Evolutionary conservation across 2,888 invertebrate species (phyloP), one percentile per base, ranked within the genome.

Genomic region (Slavum lentiscoides): DNA sequence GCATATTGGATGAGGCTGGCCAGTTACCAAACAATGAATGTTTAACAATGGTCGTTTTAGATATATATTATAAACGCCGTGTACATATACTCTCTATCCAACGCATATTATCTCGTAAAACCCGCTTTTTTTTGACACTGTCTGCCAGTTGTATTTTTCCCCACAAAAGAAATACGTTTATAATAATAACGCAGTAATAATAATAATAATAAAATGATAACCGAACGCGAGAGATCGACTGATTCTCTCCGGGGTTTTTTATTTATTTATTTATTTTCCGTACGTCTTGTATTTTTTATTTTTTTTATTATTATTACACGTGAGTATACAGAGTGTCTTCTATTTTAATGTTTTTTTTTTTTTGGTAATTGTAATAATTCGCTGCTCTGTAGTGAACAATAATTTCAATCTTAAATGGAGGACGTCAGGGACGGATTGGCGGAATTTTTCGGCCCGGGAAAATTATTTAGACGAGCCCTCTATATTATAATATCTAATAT

Each of bases 1-100:
- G 69, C 77, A 77, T 77, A 77, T 77, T 62, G 69, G 77, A 77
- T 77, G 77, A 77, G 69, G 69, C 77, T 62, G 77, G 77, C 77
- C 69, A 68, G 76, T 77, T 77, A 69, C 76, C 77, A 62, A 77
- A 77, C 77, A 77, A 77, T 77, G 77, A 77, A 77, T 70, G 69
- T 77, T 77, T 77, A 70, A 77, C 77, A 77, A 77, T 77, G 77
- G 77, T 70, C 77, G 77, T 69, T 77, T 77, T 77, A 69, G 77
- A 77, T 77, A 59, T 77, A 59, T 30, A 30, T 30, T 30, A 30
- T 30, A 76, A 76, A 59, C 49, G 68, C 19, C 62, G 77, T 77
- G 43, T 43, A 9, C 43, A 9, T 7, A 7, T 9, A 69, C 17
- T 6, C 55, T 23, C 68, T 68, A 59, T 58, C 58, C 77, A 21